A percentile compares a stretch with the other conserved stretches of the same genome.
phyloP scores from a whole-genome alignment of 2,888 invertebrate species.

The Melanchra persicariae region DNA sequence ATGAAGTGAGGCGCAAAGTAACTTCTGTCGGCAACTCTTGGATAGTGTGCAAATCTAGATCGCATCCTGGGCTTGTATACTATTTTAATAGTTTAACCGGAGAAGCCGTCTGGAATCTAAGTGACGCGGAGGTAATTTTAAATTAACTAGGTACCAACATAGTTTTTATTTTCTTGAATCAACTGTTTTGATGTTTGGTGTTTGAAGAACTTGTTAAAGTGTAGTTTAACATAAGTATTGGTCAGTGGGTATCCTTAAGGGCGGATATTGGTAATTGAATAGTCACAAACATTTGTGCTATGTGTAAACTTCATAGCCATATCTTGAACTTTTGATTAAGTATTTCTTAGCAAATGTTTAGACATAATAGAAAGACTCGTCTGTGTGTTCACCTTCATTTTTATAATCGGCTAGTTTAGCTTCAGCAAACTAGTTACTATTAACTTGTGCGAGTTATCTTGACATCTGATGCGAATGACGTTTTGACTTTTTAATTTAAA shows the following conservation, averaged over 20 bases:
- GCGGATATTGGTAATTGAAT: not conserved
- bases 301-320: not conserved
- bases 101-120: conserved; percentile 81
- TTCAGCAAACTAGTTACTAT: too few relatives aligned
- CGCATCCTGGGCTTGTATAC: conserved; percentile 76
- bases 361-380: too few relatives aligned
- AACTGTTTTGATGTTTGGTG: not conserved
- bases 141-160: not conserved
- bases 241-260: too few relatives aligned
- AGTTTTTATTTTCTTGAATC: not conserved
- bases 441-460: too few relatives aligned
- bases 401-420: too few relatives aligned
- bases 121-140: conserved; percentile 75
- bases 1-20: conserved; percentile 49
- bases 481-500: too few relatives aligned
- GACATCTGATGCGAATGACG: too few relatives aligned
- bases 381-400: too few relatives aligned
- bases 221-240: not conserved
- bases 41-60: conserved; percentile 80
- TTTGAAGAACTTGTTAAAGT: not conserved
- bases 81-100: conserved; percentile 83
- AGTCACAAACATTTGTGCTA: not conserved
- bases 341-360: too few relatives aligned
- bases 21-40: conserved; percentile 75
- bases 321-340: not conserved